Evolutionary conservation across 2,113 vertebrate species (phyloP).

Genomic region (Larimichthys polyactis): DNA sequence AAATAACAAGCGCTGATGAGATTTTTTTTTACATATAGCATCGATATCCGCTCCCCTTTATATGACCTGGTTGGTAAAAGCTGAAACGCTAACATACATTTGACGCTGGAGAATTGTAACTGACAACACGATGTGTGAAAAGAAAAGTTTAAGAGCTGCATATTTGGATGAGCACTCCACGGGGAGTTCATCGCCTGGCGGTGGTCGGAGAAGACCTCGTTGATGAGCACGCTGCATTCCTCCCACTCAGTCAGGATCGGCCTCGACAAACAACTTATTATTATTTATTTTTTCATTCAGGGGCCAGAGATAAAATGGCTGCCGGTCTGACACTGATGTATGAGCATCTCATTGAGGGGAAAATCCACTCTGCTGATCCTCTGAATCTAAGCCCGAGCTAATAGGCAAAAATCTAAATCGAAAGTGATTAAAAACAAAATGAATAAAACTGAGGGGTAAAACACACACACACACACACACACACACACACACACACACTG

Average conservation of each 20-base stretch:
- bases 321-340: constrained; percentile 76
- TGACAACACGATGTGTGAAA: neutral
- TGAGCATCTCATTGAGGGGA: constrained; percentile 53
- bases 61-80: too few species aligned
- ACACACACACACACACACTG: neutral
- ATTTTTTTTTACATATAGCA: too few species aligned
- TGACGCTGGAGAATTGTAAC: neutral
- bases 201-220: constrained; percentile 31
- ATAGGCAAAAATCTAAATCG: constrained; percentile 64
- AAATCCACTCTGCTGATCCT: constrained; percentile 61
- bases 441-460: constrained; percentile 24
- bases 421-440: constrained; percentile 66
- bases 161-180: neutral
- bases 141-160: neutral
- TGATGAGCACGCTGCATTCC: constrained; percentile 33
- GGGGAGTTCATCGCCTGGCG: constrained; percentile 14
- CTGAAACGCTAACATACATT: neutral
- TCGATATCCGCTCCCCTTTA: too few species aligned
- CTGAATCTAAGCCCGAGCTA: constrained; percentile 44
- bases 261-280: constrained; percentile 61
- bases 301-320: constrained; percentile 65
- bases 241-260: constrained; percentile 33
- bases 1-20: too few species aligned
- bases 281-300: constrained; percentile 68
- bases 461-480: neutral